Evolutionary conservation across 2,888 invertebrate species (phyloP).

Genomic region (Plebejus melissa): DNA sequence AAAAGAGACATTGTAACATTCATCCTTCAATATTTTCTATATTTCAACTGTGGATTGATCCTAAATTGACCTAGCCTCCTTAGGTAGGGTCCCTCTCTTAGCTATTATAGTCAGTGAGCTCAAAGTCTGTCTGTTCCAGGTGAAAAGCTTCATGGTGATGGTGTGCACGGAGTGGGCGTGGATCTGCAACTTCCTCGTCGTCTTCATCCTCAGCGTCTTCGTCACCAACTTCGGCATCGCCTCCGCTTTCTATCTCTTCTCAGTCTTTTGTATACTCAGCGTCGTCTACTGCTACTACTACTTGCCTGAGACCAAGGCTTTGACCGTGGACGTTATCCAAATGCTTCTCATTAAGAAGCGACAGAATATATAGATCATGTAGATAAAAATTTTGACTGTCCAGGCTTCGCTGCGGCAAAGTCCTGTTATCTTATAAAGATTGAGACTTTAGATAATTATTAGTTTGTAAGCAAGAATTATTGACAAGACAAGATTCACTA

Average conservation of each 20-base stretch:
- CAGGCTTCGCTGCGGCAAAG: neutral
- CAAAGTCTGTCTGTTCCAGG: conserved; percentile 40
- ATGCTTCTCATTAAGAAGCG: conserved; percentile 36
- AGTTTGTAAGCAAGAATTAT: neutral
- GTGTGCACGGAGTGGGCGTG: conserved; percentile 53
- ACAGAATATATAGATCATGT: neutral
- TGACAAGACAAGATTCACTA: conserved; percentile 5
- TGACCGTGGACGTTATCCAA: conserved; percentile 51
- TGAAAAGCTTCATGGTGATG: conserved; percentile 52
- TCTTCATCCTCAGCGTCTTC: conserved; percentile 55
- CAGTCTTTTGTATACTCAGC: conserved; percentile 44
- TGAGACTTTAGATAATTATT: neutral
- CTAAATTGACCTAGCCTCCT: no score
- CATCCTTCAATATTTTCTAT: no score
- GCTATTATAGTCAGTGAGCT: no score
- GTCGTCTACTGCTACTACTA: conserved; percentile 43
- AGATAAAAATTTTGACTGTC: neutral
- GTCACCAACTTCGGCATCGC: conserved; percentile 51
- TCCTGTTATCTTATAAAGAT: conserved; percentile 4
- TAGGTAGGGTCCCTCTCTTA: no score
- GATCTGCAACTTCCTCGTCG: conserved; percentile 52
- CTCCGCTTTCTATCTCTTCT: conserved; percentile 55
- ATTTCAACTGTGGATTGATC: no score
- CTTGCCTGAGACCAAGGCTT: conserved; percentile 54
- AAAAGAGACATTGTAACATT: no score